Base-by-base conservation (phyloP, 2,888 invertebrate species). In the Chaitophorus viminalis region DNA sequence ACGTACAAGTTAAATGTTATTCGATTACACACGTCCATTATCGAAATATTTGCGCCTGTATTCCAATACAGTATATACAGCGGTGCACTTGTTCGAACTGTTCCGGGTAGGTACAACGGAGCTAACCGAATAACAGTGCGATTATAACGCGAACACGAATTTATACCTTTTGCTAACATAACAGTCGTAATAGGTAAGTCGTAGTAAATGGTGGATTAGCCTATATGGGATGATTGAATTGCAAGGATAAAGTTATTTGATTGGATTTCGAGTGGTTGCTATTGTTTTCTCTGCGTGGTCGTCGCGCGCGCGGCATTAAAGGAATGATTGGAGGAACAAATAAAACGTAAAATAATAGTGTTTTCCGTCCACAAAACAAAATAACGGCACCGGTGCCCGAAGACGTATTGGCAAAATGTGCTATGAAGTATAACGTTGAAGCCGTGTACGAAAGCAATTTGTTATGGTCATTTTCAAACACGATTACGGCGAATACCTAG, bases 231-330 rank as follows among this genome's bases (percentile, higher is more conserved):
- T 18, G 21, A 46, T 33, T n/a, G 17, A n/a, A 65, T 79, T n/a
- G 36, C 29, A 9, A n/a, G 65, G 65, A 36, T 65, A 36, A 65
- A 9, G 36, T 65, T 79, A 14, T 17, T 25, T n/a, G 36, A 65
- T 79, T 36, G 65, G n/a, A n/a, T n/a, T 79, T 79, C 11, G n/a
- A 65, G n/a, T 79, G n/a, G n/a, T n/a, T n/a, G n/a, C 39, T 60
- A 60, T 14, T 46, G 46, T 78, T 78, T 78, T 25, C 33, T 60
- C 60, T 4, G n/a, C 33, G 25, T 14, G n/a, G n/a, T n/a, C n/a
- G n/a, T n/a, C n/a, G n/a, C 6, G 36, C n/a, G 46, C 11, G 14
- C 11, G 46, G 46, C 14, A 46, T 46, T 46, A 46, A 46, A 46
- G 46, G 60, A 5, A 60, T 6, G 60, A 21, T 21, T 60, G 60